Percentiles rank a stretch among this genome's conserved stretches.
These are phyloP conservation scores for Saimiri boliviensis DNA, from an alignment of 2,113 vertebrate species.

Conservation along the genomic window DNA sequence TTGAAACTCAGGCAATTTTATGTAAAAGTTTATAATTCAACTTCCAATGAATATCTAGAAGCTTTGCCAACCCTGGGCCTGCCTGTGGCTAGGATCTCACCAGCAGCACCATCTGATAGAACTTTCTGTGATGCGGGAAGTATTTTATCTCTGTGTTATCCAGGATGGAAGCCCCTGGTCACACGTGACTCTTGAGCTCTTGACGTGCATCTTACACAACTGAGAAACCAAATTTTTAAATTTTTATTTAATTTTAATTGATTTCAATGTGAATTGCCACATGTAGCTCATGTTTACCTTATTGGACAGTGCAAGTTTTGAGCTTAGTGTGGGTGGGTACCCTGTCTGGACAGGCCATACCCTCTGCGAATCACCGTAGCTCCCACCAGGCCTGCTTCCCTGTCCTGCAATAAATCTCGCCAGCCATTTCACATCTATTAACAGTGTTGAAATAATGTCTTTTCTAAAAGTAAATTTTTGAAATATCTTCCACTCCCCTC, in stretches of 20 bases:
- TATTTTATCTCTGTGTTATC: too few relatives aligned
- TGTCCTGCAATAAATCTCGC: background rate
- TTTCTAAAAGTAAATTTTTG: background rate
- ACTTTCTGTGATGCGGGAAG: background rate
- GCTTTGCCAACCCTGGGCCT: background rate
- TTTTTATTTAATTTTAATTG: background rate
- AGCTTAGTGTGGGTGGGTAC: accelerated
- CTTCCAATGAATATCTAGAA: background rate
- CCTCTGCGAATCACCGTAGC: background rate
- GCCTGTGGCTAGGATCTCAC: accelerated
- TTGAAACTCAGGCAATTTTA: background rate
- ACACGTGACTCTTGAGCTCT: background rate
- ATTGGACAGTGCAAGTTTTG: background rate
- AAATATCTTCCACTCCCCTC: background rate
- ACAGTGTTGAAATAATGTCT: background rate
- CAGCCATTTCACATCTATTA: background rate
- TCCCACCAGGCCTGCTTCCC: background rate
- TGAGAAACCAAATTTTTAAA: background rate
- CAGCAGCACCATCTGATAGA: accelerated
- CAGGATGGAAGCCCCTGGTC: background rate
- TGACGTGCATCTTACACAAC: background rate
- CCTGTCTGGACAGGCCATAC: background rate
- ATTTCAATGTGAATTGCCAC: background rate
- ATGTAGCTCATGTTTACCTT: background rate
- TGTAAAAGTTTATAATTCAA: background rate